These are phyloP conservation scores for Oscheius sp. DNA, from an alignment of 2,888 invertebrate genomes.

Conservation along the genomic window DNA sequence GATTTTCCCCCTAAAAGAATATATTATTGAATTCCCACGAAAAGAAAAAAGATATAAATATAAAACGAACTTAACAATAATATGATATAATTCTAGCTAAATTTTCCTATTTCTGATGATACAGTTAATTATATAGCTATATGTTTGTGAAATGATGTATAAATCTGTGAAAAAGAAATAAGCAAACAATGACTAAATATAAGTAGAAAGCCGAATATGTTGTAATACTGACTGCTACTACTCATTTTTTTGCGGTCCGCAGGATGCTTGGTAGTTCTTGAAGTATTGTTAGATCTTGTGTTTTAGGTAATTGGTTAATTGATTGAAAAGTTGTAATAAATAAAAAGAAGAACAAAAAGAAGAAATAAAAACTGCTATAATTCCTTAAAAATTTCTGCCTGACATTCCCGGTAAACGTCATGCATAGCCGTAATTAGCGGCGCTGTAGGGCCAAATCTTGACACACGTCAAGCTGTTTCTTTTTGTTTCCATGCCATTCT, in stretches of 20 bases:
- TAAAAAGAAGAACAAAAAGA: background rate
- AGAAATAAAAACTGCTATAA: background rate
- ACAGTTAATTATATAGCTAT: too few relatives aligned
- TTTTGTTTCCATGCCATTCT: background rate
- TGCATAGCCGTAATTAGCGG: background rate
- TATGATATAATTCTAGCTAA: too few relatives aligned
- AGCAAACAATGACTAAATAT: too few relatives aligned
- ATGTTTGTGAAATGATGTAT: too few relatives aligned
- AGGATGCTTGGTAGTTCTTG: too few relatives aligned
- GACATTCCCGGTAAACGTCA: background rate
- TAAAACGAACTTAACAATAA: background rate
- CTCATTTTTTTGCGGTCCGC: too few relatives aligned
- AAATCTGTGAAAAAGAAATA: too few relatives aligned
- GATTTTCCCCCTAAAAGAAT: conserved; percentile 1
- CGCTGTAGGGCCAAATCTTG: background rate
- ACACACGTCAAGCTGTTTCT: background rate
- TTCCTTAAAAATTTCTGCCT: background rate
- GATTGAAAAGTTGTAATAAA: background rate
- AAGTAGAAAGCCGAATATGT: too few relatives aligned
- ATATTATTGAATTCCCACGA: background rate
- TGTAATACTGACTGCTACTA: too few relatives aligned
- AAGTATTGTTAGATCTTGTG: too few relatives aligned
- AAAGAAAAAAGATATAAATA: background rate
- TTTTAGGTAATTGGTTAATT: background rate
- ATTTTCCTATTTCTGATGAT: too few relatives aligned